Evolutionary conservation across 2,797 vertebrate species (phyloP), one percentile per base, ranked within the genome.

Genomic region (Centroberyx gerrardi): DNA sequence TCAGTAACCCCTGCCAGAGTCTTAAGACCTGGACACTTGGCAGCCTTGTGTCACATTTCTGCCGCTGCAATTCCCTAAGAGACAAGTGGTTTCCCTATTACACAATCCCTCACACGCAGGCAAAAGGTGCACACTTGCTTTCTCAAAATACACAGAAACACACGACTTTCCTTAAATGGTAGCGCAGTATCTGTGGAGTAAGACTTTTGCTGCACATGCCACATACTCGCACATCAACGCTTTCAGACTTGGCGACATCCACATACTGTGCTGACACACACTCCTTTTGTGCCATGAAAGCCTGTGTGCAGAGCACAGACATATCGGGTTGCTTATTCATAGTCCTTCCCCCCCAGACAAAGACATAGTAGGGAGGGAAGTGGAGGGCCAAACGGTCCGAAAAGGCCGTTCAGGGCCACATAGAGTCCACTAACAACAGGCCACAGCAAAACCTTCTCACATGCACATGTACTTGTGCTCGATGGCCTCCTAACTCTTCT

Each of bases 21-120:
- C 62, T 62, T 78, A 61, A 79, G 82, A 61, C 69, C 68, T 48
- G 71, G 72, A 83, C 63, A 69, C 74, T 90, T 91, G 63, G 64
- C 80, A 82, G 84, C 65, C 55, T 76, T 85, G 74, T 88, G 91
- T 80, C 79, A 92, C 80, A 90, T 92, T 87, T 82, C 76, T 88
- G 54, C 65, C 54, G 31, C 80, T 63, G 66, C 53, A 55, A 7
- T 62, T 72, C 68, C 81, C 72, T 15, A 17, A 40, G 51, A 51
- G 54, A 60, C 64, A 59, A 73, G 74, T 75, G 55, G 42, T 83
- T 86, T 77, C 48, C 52, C 65, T 17, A 51, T 81, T 76, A 80
- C 81, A 66, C 80, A 77, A 53, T 51, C 44, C 56, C 17, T 70
- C 8, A 7, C 54, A 72, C 1, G 3, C 49, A 77, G 54, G 15